phyloP scores from a whole-genome alignment of 92 coral and sea anemone species.

The Phenganax stokvisi region DNA sequence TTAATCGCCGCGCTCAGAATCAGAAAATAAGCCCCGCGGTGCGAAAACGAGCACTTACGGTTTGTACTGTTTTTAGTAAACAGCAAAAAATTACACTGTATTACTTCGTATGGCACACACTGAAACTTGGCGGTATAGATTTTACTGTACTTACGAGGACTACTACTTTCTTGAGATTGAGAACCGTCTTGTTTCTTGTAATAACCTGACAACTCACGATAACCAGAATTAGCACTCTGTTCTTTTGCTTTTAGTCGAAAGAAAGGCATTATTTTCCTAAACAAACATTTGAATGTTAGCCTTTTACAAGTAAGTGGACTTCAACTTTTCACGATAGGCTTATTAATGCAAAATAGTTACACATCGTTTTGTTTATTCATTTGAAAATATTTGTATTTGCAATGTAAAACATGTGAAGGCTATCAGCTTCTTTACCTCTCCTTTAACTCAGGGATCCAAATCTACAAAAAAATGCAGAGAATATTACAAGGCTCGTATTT shows the following conservation, averaged over 20 bases:
- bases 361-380: too few relatives aligned
- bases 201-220: constrained; percentile 83
- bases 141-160: constrained; percentile 44
- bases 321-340: constrained; percentile 42
- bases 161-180: constrained; percentile 54
- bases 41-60: too few relatives aligned
- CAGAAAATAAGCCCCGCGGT: too few relatives aligned
- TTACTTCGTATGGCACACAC: not conserved
- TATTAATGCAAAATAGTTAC: not conserved
- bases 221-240: constrained; percentile 41
- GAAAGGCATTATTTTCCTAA: constrained; percentile 44
- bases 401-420: not conserved
- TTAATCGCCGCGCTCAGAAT: too few relatives aligned
- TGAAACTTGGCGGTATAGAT: not conserved
- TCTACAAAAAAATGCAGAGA: constrained; percentile 21
- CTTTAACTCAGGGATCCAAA: constrained; percentile 47
- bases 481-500: too few relatives aligned
- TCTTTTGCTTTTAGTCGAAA: constrained; percentile 33
- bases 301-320: constrained; percentile 49
- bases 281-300: constrained; percentile 33
- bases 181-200: constrained; percentile 65
- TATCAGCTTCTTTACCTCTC: constrained; percentile 32
- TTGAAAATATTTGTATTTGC: too few relatives aligned
- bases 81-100: not conserved
- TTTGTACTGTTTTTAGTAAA: not conserved